Evolutionary conservation across 1,140 invertebrate species (phyloP), one percentile per base, ranked within the genome.

Genomic region (Lucilia cuprina): DNA sequence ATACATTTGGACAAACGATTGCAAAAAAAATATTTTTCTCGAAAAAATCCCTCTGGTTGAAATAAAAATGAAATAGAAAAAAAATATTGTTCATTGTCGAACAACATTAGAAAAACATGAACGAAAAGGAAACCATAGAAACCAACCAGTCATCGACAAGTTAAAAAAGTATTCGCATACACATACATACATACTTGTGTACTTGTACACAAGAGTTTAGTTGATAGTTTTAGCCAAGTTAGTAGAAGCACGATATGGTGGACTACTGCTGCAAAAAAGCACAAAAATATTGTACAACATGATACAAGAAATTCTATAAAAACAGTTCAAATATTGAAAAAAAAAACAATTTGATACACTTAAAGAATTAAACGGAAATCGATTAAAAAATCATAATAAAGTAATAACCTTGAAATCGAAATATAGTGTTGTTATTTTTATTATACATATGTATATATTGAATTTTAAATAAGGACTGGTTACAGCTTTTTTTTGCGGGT

Each of bases 131-230:
- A 80, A 80, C 77, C 77, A 19, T 80, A 49, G 77, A 25, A 80
- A 80, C 77, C 77, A 21, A 25, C 77, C 77, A 80, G 77, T 80
- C 41, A 80, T 80, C 77, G 77, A 80, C 77, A 80, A 80, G 41
- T 80, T 80, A 19, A 17, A 80, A 80, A 49, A 50, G 47, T 25
- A 49, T 8, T 13, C 35, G 14, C 35, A 80, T 49, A 49, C 77
- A 25, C 41, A 80, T 49, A 49, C 77, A 25, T 19, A 80, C 25
- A 30, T 47, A 41, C 14, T n/a, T 78, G 41, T n/a, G 19, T 13
- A 41, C 3, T 17, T 47, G 19, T 80, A 80, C 19, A 70, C n/a
- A 70, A n/a, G 65, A 70, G 19, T 70, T 1, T 21, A 25, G 65
- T 70, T 60, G 65, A 70, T 70, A 70, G 65, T 70, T 70, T 70